Evolutionary conservation across 1,140 invertebrate species (phyloP).

Genomic region (Arctopsyche grandis): DNA sequence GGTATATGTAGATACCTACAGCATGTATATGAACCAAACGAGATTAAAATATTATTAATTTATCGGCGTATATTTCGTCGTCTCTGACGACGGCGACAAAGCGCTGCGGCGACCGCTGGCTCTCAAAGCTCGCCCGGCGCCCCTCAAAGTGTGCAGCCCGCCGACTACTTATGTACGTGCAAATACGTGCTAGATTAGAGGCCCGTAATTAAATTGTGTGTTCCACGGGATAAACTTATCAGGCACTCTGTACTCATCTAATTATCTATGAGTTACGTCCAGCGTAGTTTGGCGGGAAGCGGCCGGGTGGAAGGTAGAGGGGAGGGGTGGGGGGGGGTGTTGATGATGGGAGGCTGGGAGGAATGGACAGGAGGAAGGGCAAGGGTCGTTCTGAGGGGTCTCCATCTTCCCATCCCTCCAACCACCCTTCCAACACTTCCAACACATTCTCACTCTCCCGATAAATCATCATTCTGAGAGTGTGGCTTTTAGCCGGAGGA

Average conservation of each 20-base stretch:
- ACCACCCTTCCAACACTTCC: background rate
- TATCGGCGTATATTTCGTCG: background rate
- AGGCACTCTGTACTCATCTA: slow-evolving; percentile 55
- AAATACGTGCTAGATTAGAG: slow-evolving; percentile 55
- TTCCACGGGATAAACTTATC: slow-evolving; percentile 56
- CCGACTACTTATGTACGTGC: slow-evolving; percentile 46
- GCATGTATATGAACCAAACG: no score
- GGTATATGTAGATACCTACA: no score
- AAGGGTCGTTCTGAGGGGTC: background rate
- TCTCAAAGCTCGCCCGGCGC: slow-evolving; percentile 32
- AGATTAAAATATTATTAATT: slow-evolving; percentile 21
- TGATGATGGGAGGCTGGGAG: background rate
- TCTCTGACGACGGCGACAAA: background rate
- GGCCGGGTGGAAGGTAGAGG: slow-evolving; percentile 37
- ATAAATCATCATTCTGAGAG: slow-evolving; percentile 41
- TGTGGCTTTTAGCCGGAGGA: slow-evolving; percentile 25
- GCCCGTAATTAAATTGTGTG: slow-evolving; percentile 55
- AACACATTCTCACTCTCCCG: slow-evolving; percentile 1
- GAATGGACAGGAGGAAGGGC: no score
- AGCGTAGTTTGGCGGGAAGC: slow-evolving; percentile 42
- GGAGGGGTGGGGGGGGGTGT: slow-evolving; percentile 32
- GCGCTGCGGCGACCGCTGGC: slow-evolving; percentile 1
- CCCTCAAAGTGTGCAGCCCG: slow-evolving; percentile 38
- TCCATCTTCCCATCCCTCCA: background rate
- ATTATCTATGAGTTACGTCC: slow-evolving; percentile 55